These are phyloP conservation scores for Copidosoma floridanum DNA, from an alignment of 1,140 invertebrate species.

Conservation along the genomic window DNA sequence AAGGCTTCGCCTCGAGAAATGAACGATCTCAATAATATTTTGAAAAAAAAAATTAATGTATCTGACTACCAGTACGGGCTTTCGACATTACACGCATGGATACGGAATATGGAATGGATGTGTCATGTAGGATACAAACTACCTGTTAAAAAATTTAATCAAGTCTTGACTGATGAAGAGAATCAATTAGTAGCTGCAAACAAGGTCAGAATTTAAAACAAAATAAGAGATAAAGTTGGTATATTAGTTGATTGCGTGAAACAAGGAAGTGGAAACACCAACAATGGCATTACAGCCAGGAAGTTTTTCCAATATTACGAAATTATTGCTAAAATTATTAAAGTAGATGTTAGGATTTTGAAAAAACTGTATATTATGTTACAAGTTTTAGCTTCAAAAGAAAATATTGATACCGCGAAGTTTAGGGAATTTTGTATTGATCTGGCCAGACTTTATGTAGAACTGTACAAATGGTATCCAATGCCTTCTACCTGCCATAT, in stretches of 20 bases:
- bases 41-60: background rate
- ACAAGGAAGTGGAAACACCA: too few species aligned
- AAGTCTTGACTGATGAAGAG: background rate
- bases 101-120: conserved; percentile 7
- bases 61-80: conserved; percentile 3
- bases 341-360: too few species aligned
- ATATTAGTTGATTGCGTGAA: background rate
- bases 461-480: too few species aligned
- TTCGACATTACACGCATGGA: conserved; percentile 4
- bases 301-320: too few species aligned
- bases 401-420: too few species aligned
- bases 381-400: too few species aligned
- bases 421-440: too few species aligned
- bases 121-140: conserved; percentile 1
- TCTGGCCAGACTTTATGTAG: too few species aligned
- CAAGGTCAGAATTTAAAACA: background rate
- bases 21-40: background rate
- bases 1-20: background rate
- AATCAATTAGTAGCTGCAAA: background rate
- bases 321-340: too few species aligned
- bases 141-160: background rate
- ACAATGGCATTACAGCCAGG: too few species aligned
- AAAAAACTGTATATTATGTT: too few species aligned
- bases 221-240: background rate
- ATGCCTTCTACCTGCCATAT: too few species aligned